Conservation (phyloP, 2,113 vertebrate genomes). For the Semnornis frantzii region DNA sequence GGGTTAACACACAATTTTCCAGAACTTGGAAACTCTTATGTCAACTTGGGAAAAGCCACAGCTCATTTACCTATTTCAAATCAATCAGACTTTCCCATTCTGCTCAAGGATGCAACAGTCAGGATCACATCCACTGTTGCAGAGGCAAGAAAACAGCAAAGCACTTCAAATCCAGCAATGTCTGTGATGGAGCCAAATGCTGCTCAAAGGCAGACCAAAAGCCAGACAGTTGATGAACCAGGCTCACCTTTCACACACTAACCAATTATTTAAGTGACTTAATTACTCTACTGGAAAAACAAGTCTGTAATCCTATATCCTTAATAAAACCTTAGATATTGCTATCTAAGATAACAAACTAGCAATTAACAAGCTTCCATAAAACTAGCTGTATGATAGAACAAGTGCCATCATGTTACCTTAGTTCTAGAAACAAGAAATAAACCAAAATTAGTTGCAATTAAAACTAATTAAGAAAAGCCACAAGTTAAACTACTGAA, state of each 20-base stretch:
- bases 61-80: background rate
- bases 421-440: background rate
- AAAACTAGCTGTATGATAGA: background rate
- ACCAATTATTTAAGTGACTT: background rate
- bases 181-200: background rate
- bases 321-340: background rate
- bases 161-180: background rate
- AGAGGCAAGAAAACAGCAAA: background rate
- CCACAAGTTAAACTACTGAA: background rate
- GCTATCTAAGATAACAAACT: background rate
- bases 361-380: background rate
- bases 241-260: background rate
- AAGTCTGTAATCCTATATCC: background rate
- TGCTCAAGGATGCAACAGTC: background rate
- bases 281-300: background rate
- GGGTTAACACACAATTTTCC: background rate
- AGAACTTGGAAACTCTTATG: background rate
- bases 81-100: background rate
- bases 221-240: background rate
- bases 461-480: background rate
- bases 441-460: background rate
- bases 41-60: background rate
- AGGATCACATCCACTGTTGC: background rate
- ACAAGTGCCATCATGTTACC: background rate
- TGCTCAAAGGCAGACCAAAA: background rate